Evolutionary conservation across 2,888 invertebrate species (phyloP).

Genomic region (Pristionchus fissidentatus): DNA sequence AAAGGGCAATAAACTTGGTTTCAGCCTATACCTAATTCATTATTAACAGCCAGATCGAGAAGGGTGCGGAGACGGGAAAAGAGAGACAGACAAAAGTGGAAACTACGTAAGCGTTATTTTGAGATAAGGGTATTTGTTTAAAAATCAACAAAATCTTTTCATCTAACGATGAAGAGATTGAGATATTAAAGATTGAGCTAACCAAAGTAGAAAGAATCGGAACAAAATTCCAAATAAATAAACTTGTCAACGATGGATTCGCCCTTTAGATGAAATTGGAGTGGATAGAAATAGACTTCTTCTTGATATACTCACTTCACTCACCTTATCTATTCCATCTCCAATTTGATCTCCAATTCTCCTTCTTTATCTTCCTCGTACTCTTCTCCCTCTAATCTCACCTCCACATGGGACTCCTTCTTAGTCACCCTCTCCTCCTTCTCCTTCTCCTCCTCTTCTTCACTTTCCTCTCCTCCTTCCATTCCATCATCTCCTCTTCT

Average conservation of each 20-base stretch:
- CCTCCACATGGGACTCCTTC: slow-evolving; percentile 47
- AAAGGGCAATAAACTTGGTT: slow-evolving; percentile 29
- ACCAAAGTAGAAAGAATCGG: background rate
- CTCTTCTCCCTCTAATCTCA: slow-evolving; percentile 50
- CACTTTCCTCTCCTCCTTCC: slow-evolving; percentile 44
- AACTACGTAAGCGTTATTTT: slow-evolving; percentile 17
- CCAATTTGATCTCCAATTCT: slow-evolving; percentile 53
- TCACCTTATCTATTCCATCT: slow-evolving; percentile 45
- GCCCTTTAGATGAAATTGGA: background rate
- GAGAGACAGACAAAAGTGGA: background rate
- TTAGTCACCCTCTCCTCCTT: slow-evolving; percentile 27
- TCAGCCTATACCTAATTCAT: background rate
- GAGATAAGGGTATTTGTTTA: too few relatives aligned
- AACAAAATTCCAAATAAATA: background rate
- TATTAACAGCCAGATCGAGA: slow-evolving; percentile 23
- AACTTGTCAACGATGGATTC: slow-evolving; percentile 7
- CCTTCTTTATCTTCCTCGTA: slow-evolving; percentile 42
- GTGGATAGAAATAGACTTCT: slow-evolving; percentile 5
- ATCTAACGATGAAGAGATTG: background rate
- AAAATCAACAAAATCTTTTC: too few relatives aligned
- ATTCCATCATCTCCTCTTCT: slow-evolving; percentile 37
- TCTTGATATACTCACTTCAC: slow-evolving; percentile 36
- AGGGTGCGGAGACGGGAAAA: background rate
- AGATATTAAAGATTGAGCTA: background rate
- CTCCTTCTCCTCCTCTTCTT: slow-evolving; percentile 38